Evolutionary conservation across 2,113 vertebrate species (phyloP), one percentile per base, ranked within the genome.

Genomic region (Tragelaphus buxtoni): DNA sequence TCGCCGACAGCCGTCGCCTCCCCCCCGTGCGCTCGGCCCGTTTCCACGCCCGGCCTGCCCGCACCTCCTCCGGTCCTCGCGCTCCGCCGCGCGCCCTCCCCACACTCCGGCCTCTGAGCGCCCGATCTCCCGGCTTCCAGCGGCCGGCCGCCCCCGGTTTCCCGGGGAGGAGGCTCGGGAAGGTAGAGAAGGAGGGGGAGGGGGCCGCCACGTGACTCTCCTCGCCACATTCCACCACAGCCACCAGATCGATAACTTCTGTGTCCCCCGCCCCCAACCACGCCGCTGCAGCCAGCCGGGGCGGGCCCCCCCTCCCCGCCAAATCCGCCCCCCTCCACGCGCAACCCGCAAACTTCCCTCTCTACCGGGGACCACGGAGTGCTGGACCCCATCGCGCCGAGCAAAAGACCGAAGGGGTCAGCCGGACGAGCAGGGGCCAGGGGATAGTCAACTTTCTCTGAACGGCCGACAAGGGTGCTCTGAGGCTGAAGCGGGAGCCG

Each of bases 221-320:
- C 65, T 96, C 94, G 89, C 97, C 98, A 98, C 98, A 99, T 98
- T 98, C 98, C 98, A 95, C 2, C 98, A 98, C 98, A 98, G 98
- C 97, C 94, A 95, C 97, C 97, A 32, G 98, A 98, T 98, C 98
- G 76, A 98, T 98, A 98, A 98, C 98, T 98, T 97, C 80, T 94
- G 80, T 35, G 45, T 63, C 96, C 91, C 97, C 94, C 28, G 30
- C 42, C 95, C 91, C 92, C 90, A 84, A 20, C 45, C 74, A 74
- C 61, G 10, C 61, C 61, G 69, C 39, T 60, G 18, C 53, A 28
- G 61, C 83, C 82, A 45, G 47, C 91, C 76, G 18, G 74, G 12
- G 82, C 69, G 39, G 26, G 0, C 24, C 22, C 20, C 77, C 94
- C 97, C 88, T 39, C 81, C 92, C 53, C 9, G 56, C 22, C 5